Evolutionary conservation across 2,888 invertebrate genomes (phyloP).

Genomic region (Pocota personata): DNA sequence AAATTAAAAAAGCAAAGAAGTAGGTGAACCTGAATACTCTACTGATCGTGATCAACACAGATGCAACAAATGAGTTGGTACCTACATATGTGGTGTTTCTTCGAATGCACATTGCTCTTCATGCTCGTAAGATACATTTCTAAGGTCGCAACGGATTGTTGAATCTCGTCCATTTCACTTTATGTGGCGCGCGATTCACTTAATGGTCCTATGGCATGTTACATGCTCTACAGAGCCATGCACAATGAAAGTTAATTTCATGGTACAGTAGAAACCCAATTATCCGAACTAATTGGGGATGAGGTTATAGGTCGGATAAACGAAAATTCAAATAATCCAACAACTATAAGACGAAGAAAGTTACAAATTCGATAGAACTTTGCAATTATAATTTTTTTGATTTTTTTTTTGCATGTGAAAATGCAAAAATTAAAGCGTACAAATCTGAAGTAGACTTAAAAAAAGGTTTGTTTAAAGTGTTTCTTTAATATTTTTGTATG

Average conservation of each 20-base stretch:
- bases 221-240: slow-evolving; percentile 35
- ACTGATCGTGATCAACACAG: slow-evolving; percentile 67
- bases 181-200: slow-evolving; percentile 36
- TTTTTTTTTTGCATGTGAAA: too few species aligned
- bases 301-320: background rate
- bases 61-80: slow-evolving; percentile 12
- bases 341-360: background rate
- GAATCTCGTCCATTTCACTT: slow-evolving; percentile 57
- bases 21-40: slow-evolving; percentile 73
- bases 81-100: background rate
- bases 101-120: slow-evolving; percentile 13
- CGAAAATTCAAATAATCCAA: background rate
- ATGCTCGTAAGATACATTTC: slow-evolving; percentile 19
- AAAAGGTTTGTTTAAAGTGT: too few species aligned
- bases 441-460: too few species aligned
- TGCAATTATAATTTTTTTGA: too few species aligned
- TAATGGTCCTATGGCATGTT: slow-evolving; percentile 41
- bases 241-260: slow-evolving; percentile 69
- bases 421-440: too few species aligned
- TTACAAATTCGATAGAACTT: too few species aligned
- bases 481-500: too few species aligned
- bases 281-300: background rate
- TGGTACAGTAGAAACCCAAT: slow-evolving; percentile 1
- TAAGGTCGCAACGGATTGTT: slow-evolving; percentile 62
- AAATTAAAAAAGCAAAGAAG: slow-evolving; percentile 61